phyloP scores from a whole-genome alignment of 2,888 invertebrate genomes.

The Uropetala carovei region DNA sequence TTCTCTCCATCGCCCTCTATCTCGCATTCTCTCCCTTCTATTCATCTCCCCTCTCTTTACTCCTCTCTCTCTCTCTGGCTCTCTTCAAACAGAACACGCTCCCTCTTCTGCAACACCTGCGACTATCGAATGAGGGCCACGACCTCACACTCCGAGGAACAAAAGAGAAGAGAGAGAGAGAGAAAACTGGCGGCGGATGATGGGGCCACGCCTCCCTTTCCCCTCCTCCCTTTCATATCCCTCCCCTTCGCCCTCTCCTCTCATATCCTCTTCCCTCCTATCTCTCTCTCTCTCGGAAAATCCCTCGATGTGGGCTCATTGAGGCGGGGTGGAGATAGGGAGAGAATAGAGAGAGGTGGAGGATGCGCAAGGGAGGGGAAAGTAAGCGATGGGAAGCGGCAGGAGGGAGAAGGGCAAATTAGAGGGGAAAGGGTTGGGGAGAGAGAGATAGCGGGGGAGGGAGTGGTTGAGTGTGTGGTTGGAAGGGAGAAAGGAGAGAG shows the following conservation, averaged over 20 bases:
- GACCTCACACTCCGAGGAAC: constrained; percentile 21
- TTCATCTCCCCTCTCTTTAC: no score
- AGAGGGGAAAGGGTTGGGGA: not conserved
- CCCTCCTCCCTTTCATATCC: not conserved
- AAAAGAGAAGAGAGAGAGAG: not conserved
- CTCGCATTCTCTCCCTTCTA: no score
- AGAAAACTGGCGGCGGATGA: no score
- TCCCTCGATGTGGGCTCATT: constrained; percentile 18
- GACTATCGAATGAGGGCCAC: constrained; percentile 28
- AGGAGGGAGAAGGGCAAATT: not conserved
- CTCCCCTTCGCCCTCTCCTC: no score
- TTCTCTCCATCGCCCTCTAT: no score
- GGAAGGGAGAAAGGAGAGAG: not conserved
- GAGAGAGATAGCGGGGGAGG: not conserved
- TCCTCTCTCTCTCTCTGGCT: no score
- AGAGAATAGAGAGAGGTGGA: not conserved
- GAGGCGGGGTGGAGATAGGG: not conserved
- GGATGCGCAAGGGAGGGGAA: not conserved
- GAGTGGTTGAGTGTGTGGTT: not conserved
- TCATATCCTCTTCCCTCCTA: not conserved
- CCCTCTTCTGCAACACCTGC: constrained; percentile 11
- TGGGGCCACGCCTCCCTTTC: not conserved
- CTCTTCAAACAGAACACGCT: not conserved
- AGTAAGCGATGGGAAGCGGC: not conserved
- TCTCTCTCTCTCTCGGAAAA: not conserved